phyloP scores from a whole-genome alignment of 2,113 vertebrate species.

The Hyperoodon ampullatus region DNA sequence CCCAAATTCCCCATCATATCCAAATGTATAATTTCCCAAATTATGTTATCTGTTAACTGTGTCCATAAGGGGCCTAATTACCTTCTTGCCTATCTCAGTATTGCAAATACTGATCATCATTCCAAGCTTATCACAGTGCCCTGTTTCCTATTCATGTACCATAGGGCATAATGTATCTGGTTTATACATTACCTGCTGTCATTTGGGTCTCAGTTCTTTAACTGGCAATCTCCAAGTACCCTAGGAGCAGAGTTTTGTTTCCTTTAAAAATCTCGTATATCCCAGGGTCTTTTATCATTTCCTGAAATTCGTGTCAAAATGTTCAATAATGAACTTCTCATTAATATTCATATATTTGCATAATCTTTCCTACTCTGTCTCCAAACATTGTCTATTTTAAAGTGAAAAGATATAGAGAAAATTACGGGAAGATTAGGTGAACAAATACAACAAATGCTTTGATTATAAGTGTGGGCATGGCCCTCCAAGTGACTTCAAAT shows the following conservation, averaged over 20 bases:
- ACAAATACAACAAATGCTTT: constrained; percentile 27
- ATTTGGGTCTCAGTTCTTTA: constrained; percentile 52
- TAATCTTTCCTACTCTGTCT: constrained; percentile 55
- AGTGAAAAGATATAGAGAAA: constrained; percentile 56
- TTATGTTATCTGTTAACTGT: constrained; percentile 73
- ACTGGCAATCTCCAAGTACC: constrained; percentile 69
- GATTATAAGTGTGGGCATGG: not conserved
- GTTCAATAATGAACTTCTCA: constrained; percentile 70
- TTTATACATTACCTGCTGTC: constrained; percentile 64
- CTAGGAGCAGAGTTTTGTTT: constrained; percentile 34
- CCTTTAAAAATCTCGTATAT: constrained; percentile 59
- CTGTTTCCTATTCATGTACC: constrained; percentile 63
- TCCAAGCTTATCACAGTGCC: constrained; percentile 52
- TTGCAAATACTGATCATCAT: constrained; percentile 75
- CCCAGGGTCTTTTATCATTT: constrained; percentile 64
- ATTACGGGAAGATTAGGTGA: constrained; percentile 43
- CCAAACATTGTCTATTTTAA: constrained; percentile 63
- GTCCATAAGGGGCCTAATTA: constrained; percentile 75
- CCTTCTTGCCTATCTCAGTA: constrained; percentile 66
- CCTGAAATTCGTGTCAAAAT: constrained; percentile 69
- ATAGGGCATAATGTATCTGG: constrained; percentile 47
- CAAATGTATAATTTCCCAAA: constrained; percentile 78
- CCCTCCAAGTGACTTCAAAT: not conserved
- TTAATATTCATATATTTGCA: constrained; percentile 73
- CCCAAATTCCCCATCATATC: constrained; percentile 48